Percentiles rank a stretch among this genome's conserved stretches.
Evolutionary conservation across 2,797 vertebrate genomes (phyloP).

Genomic region (Urophycis tenuis): DNA sequence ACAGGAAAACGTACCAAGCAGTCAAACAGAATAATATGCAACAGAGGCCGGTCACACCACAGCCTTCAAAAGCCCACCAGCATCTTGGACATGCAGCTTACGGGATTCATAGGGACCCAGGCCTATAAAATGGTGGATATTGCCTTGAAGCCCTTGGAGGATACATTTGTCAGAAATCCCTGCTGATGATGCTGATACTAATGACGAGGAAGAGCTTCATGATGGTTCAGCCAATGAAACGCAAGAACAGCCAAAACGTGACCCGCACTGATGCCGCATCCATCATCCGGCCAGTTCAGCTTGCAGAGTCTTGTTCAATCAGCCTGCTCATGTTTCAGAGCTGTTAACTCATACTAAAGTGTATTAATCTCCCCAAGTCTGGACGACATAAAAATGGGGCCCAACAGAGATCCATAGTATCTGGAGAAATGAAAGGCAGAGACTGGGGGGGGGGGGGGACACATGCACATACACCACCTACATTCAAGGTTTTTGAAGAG

Average conservation of each 20-base stretch:
- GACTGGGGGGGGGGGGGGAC: conserved; percentile 38
- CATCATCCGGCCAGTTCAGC: neutral
- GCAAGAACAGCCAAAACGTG: neutral
- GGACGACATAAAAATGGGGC: conserved; percentile 37
- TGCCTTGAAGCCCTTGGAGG: neutral
- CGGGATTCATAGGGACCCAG: neutral
- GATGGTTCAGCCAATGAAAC: neutral
- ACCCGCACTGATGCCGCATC: neutral
- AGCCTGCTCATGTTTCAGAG: neutral
- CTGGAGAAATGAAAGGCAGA: conserved; percentile 39
- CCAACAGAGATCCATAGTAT: conserved; percentile 51
- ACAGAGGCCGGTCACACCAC: neutral
- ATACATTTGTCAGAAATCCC: neutral
- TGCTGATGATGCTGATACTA: neutral
- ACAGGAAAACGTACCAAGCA: neutral
- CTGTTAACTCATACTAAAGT: neutral
- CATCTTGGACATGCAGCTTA: neutral
- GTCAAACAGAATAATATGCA: neutral
- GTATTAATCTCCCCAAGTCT: neutral
- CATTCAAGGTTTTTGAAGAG: conserved; percentile 74
- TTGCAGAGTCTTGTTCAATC: neutral
- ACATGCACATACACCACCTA: conserved; percentile 63
- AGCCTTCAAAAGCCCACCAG: neutral
- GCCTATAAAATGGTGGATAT: no score
- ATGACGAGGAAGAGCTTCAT: neutral